Base-by-base conservation (phyloP, 1,140 invertebrate species). In the Pseudomyrmex pallidus region DNA sequence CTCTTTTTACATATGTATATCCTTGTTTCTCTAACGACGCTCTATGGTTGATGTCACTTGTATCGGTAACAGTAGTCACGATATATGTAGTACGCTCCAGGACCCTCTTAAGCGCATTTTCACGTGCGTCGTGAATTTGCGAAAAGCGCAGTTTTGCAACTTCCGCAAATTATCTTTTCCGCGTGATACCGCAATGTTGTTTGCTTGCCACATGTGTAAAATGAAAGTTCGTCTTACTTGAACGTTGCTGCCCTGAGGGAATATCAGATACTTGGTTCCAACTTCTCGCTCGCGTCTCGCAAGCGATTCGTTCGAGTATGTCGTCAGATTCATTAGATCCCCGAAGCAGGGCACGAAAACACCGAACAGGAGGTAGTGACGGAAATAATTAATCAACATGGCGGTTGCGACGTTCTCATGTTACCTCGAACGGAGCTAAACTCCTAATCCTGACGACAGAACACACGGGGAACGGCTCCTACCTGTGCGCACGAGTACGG, bases 161-260 rank as follows among this genome's bases (percentile, higher is more conserved):
- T 62, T 74, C 13, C 10, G 12, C 46, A 46, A 64, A 35, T 35
- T 35, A 35, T 35, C 35, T 35, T 35, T 35, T 0, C 4, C 0
- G 7, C 35, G 35, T 35, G 35, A 35, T 5, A 5, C 4, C 15
- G 22, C 35, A 66, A 15, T n/a, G 10, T 35, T 35, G 15, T 35
- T 35, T 63, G 2, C 15, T 54, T 74, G 48, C 63, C 35, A 35
- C 35, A 35, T 35, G 20, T 59, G 20, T 25, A 50, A 46, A 80
- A 72, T 59, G 8, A 25, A 62, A 54, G 10, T 52, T 74, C 2
- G 2, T 80, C 91, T 90, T 57, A 94, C 94, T 90, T 94, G 93
- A 73, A 94, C 91, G 83, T 94, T 94, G 73, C 94, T 94, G 5
- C 94, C 94, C 85, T 94, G 89, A 0, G 94, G 94, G 83, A 94